Evolutionary conservation across 2,888 invertebrate genomes (phyloP).

Genomic region (Stenichneumon culpator): DNA sequence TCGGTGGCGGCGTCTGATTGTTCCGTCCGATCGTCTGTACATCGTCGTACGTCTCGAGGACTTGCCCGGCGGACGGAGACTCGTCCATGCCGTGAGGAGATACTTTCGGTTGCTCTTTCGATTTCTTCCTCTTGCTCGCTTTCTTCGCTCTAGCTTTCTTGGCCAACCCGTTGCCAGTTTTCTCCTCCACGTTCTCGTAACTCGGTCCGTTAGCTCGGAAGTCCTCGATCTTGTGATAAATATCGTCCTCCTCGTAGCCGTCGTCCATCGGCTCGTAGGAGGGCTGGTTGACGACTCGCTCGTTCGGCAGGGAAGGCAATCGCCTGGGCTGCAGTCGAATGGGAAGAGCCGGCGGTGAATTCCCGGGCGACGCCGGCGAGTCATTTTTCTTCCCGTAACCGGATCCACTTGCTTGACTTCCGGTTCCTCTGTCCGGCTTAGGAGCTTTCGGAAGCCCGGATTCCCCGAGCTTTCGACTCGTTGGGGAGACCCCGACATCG

Average conservation of each 20-base stretch:
- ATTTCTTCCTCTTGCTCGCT: constrained; percentile 28
- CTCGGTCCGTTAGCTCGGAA: constrained; percentile 55
- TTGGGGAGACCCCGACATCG: not conserved
- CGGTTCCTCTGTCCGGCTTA: not conserved
- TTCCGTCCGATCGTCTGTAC: constrained; percentile 55
- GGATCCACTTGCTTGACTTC: not conserved
- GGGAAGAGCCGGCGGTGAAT: constrained; percentile 74
- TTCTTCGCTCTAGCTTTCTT: constrained; percentile 30
- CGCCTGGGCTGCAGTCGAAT: constrained; percentile 75
- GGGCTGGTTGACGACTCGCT: constrained; percentile 16
- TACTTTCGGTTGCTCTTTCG: constrained; percentile 19
- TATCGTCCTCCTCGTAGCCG: constrained; percentile 79
- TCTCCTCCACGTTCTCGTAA: constrained; percentile 75
- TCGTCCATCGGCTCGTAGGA: constrained; percentile 71
- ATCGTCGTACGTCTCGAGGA: constrained; percentile 71
- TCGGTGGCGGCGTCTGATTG: not conserved
- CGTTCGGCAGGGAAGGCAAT: constrained; percentile 76
- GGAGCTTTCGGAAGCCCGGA: not conserved
- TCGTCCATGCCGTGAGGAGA: not conserved
- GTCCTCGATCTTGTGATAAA: constrained; percentile 82
- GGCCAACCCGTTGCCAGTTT: not conserved
- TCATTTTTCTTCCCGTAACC: constrained; percentile 22
- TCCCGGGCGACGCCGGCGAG: constrained; percentile 21
- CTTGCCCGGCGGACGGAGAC: not conserved
- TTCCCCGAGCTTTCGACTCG: constrained; percentile 25